phyloP scores from a whole-genome alignment of 2,113 vertebrate species.

The Chionodraco myersi region DNA sequence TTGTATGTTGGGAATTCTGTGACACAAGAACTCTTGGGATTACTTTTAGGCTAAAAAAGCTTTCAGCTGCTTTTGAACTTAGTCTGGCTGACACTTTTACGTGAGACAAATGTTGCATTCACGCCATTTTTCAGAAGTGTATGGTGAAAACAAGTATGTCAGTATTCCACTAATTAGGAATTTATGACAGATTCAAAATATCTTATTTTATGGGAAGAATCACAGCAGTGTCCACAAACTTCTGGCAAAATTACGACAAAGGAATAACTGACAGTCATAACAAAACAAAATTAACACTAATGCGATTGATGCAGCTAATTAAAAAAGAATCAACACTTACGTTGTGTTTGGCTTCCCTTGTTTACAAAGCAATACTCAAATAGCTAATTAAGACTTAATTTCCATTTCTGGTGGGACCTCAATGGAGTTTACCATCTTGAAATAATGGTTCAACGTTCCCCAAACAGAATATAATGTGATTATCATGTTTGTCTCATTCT shows the following conservation, averaged over 20 bases:
- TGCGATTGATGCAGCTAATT: background rate
- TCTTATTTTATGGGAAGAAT: background rate
- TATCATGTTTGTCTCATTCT: background rate
- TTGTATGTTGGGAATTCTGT: background rate
- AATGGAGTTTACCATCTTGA: background rate
- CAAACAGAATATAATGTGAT: background rate
- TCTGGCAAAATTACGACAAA: background rate
- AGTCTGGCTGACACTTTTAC: background rate
- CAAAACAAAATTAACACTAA: background rate
- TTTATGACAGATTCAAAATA: background rate
- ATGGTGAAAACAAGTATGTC: background rate
- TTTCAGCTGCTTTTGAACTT: background rate
- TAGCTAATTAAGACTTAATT: background rate
- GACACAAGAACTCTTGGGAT: background rate
- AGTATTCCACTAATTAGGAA: background rate
- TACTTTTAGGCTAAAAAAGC: background rate
- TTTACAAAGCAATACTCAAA: background rate
- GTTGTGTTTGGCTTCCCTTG: no score
- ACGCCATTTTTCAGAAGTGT: background rate
- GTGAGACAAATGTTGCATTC: background rate
- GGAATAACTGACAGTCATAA: background rate
- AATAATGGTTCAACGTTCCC: background rate
- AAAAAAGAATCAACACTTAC: background rate
- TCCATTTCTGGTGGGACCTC: background rate
- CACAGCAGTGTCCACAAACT: background rate